phyloP scores from a whole-genome alignment of 2,888 invertebrate genomes.

The Listrodromus nycthemerus region DNA sequence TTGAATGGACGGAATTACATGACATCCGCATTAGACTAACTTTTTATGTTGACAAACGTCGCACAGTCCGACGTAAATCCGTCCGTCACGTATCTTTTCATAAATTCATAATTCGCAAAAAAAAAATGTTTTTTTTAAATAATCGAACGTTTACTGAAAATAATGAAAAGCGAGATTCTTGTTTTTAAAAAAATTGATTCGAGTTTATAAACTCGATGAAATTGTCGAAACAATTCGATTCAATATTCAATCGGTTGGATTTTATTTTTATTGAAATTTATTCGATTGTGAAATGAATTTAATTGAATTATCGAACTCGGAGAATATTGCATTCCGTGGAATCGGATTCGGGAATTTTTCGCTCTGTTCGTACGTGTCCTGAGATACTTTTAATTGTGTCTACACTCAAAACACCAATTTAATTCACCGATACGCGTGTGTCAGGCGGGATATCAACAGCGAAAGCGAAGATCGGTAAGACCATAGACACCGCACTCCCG shows the following conservation, averaged over 20 bases:
- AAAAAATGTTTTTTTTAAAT: neutral
- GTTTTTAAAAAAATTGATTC: neutral
- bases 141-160: neutral
- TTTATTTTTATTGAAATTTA: too few relatives aligned
- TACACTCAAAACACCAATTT: neutral
- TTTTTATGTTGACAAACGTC: neutral
- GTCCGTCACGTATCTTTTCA: neutral
- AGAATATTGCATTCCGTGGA: too few relatives aligned
- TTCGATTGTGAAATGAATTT: neutral
- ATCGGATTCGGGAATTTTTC: neutral
- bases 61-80: neutral
- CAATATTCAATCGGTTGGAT: too few relatives aligned
- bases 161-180: neutral
- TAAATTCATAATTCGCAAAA: neutral
- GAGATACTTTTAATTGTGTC: constrained; percentile 15
- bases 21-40: neutral
- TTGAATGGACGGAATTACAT: constrained; percentile 68
- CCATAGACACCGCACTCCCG: neutral
- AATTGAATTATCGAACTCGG: neutral
- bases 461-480: constrained; percentile 6
- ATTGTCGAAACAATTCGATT: too few relatives aligned
- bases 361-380: neutral
- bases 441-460: neutral
- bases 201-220: neutral
- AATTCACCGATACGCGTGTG: neutral